phyloP scores from a whole-genome alignment of 2,888 invertebrate species.

The Papilio elwesi region DNA sequence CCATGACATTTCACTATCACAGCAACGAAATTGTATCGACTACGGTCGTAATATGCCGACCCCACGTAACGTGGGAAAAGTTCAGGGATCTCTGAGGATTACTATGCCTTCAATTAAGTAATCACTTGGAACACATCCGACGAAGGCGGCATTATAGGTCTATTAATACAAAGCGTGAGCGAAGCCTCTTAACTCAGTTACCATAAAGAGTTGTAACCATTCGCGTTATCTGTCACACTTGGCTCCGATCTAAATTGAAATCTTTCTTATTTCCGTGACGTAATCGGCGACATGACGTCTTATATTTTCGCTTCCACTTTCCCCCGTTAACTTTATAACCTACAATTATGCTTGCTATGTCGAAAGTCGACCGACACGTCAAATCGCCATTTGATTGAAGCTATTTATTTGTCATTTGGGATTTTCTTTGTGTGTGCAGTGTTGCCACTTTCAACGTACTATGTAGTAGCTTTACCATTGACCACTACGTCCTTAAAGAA shows the following conservation, averaged over 20 bases:
- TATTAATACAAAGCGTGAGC: no score
- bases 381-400: slow-evolving; percentile 74
- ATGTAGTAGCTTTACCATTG: background rate
- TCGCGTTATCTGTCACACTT: background rate
- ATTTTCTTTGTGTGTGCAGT: slow-evolving; percentile 41
- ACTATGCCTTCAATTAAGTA: no score
- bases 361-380: slow-evolving; percentile 47
- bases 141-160: no score
- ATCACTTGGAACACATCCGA: no score
- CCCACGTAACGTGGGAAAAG: no score
- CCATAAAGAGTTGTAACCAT: background rate
- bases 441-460: slow-evolving; percentile 37
- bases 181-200: background rate
- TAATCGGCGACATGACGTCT: background rate
- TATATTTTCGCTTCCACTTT: slow-evolving; percentile 18
- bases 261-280: slow-evolving; percentile 4
- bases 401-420: slow-evolving; percentile 75
- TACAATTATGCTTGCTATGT: slow-evolving; percentile 31
- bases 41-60: no score
- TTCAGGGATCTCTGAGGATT: no score
- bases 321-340: slow-evolving; percentile 27
- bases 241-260: background rate
- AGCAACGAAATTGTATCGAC: no score
- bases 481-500: background rate
- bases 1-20: no score